phyloP scores from a whole-genome alignment of 2,113 vertebrate genomes.

The Callocephalon fimbriatum region DNA sequence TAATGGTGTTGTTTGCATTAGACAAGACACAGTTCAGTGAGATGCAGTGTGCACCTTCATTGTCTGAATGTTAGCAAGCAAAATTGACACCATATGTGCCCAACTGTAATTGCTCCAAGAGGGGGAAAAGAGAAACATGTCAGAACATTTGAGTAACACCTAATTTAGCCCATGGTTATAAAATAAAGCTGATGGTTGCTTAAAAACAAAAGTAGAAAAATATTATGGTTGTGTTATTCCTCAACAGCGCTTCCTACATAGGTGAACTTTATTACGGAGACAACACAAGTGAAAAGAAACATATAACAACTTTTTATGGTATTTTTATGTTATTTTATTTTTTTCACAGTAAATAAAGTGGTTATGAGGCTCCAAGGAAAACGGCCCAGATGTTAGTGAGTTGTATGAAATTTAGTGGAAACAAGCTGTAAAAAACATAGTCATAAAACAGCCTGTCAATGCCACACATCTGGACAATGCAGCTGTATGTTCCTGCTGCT shows the following conservation, averaged over 20 bases:
- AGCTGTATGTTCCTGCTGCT: conserved; percentile 80
- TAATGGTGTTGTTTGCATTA: conserved; percentile 9
- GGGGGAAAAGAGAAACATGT: conserved; percentile 73
- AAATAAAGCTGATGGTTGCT: conserved; percentile 75
- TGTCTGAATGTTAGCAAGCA: conserved; percentile 52
- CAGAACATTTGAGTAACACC: conserved; percentile 78
- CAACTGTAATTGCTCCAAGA: conserved; percentile 69
- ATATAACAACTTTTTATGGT: conserved; percentile 70
- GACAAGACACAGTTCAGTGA: conserved; percentile 67
- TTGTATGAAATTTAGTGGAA: conserved; percentile 84
- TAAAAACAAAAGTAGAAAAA: conserved; percentile 77
- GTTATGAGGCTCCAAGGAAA: conserved; percentile 80
- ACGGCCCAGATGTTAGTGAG: conserved; percentile 81
- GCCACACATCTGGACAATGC: conserved; percentile 84
- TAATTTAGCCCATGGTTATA: conserved; percentile 77
- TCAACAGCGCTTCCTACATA: conserved; percentile 59
- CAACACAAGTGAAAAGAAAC: conserved; percentile 70
- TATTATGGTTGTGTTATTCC: conserved; percentile 63
- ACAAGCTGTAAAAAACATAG: conserved; percentile 83
- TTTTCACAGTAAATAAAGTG: conserved; percentile 82
- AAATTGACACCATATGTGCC: conserved; percentile 80
- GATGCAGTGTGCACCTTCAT: conserved; percentile 37
- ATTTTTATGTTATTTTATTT: conserved; percentile 78
- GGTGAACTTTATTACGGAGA: conserved; percentile 71
- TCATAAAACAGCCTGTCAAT: conserved; percentile 82